These are phyloP conservation scores for Drosophila suzukii DNA, from an alignment of 1,140 invertebrate species.

Conservation along the genomic window DNA sequence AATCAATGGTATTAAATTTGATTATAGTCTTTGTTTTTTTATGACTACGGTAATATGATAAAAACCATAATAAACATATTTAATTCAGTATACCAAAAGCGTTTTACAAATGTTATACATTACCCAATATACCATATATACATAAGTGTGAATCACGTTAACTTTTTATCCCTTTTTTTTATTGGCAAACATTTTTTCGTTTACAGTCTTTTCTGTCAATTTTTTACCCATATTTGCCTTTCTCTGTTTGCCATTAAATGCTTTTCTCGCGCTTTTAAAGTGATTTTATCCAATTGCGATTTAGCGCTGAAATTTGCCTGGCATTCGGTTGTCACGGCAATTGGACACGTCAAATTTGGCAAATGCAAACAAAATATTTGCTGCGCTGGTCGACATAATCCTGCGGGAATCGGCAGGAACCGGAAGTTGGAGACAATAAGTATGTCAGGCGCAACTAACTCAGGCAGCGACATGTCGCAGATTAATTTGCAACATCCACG, in stretches of 20 bases:
- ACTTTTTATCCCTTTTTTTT: not conserved
- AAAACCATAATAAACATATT: not conserved
- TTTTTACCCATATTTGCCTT: slow-evolving; percentile 5
- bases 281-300: slow-evolving; percentile 27
- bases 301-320: not conserved
- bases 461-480: slow-evolving; percentile 43
- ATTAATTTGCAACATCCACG: slow-evolving; percentile 61
- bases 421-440: slow-evolving; percentile 44
- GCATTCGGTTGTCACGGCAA: not conserved
- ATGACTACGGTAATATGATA: not conserved
- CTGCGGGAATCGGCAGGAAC: slow-evolving; percentile 5
- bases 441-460: slow-evolving; percentile 27
- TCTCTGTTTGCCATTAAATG: slow-evolving; percentile 14
- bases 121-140: not conserved
- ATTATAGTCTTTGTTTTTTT: not conserved
- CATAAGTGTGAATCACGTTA: not conserved
- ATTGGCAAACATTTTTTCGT: not conserved
- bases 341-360: slow-evolving; percentile 10
- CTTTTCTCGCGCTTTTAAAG: slow-evolving; percentile 20
- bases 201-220: not conserved
- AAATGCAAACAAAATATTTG: slow-evolving; percentile 18
- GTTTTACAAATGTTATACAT: not conserved
- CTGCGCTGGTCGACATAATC: slow-evolving; percentile 23
- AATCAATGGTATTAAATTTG: too few species aligned
- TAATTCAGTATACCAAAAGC: not conserved